Evolutionary conservation across 1,140 invertebrate species (phyloP).

Genomic region (Trichonephila clavipes): DNA sequence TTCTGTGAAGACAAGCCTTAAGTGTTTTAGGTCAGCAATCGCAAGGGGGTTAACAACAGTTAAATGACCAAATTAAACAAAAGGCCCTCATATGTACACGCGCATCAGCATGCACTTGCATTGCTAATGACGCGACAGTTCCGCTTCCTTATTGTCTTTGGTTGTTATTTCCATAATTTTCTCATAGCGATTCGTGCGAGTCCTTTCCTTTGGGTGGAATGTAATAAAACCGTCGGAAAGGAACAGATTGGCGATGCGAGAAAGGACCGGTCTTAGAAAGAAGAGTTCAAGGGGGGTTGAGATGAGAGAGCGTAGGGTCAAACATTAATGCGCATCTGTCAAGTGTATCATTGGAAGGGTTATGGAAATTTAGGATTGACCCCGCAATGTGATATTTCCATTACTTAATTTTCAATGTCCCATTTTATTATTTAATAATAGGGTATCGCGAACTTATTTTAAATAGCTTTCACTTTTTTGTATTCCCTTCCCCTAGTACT

Average conservation of each 20-base stretch:
- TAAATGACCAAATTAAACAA: background rate
- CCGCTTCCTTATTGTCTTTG: conserved; percentile 35
- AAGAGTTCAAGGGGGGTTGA: background rate
- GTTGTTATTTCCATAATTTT: conserved; percentile 38
- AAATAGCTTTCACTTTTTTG: too few species aligned
- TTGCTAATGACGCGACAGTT: background rate
- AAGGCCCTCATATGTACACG: background rate
- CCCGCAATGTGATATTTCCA: too few species aligned
- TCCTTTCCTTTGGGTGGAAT: background rate
- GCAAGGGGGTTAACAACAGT: background rate
- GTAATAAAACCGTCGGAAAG: conserved; percentile 19
- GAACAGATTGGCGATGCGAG: conserved; percentile 27
- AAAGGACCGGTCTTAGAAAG: background rate
- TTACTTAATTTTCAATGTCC: too few species aligned
- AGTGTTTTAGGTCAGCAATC: conserved; percentile 8
- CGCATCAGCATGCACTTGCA: background rate
- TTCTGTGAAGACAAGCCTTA: conserved; percentile 16
- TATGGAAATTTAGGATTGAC: background rate
- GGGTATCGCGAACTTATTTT: too few species aligned
- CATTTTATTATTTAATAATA: too few species aligned
- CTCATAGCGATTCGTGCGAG: conserved; percentile 10
- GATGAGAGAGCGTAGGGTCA: background rate
- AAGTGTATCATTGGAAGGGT: background rate
- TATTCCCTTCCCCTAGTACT: too few species aligned
- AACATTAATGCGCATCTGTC: background rate